Evolutionary conservation across 2,113 vertebrate species (phyloP).

Genomic region (Phodopus roborovskii): DNA sequence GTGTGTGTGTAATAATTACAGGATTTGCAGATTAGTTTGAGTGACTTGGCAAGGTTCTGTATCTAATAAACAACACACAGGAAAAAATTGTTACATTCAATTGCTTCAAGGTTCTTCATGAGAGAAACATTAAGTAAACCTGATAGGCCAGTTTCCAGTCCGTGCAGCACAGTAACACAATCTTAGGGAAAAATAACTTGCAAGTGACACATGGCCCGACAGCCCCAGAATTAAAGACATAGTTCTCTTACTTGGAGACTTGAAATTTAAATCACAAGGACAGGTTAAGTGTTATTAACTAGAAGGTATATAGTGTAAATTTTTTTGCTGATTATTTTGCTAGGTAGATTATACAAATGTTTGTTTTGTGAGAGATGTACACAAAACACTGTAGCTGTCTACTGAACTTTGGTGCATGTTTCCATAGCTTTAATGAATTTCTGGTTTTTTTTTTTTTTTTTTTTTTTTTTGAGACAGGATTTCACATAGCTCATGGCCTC

Average conservation of each 20-base stretch:
- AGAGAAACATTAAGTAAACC: constrained; percentile 69
- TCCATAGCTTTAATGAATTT: neutral
- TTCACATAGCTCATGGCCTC: neutral
- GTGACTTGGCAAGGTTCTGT: constrained; percentile 63
- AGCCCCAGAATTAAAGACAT: constrained; percentile 27
- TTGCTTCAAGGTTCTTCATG: constrained; percentile 55
- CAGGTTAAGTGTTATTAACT: constrained; percentile 28
- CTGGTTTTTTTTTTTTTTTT: neutral
- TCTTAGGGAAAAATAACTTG: constrained; percentile 47
- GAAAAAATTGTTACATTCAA: constrained; percentile 63
- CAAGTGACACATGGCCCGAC: constrained; percentile 15
- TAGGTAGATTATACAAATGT: neutral
- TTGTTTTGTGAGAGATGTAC: neutral
- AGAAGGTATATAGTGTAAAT: neutral
- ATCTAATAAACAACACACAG: constrained; percentile 70
- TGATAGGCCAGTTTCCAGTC: constrained; percentile 50
- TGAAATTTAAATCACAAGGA: constrained; percentile 33
- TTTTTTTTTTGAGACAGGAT: neutral
- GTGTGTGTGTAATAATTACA: constrained; percentile 63
- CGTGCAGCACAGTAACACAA: neutral
- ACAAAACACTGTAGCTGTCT: neutral
- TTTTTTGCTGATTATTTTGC: constrained; percentile 32
- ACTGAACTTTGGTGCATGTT: neutral
- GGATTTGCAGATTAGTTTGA: constrained; percentile 68
- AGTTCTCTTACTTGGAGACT: constrained; percentile 47